Percentiles rank a stretch among this genome's conserved stretches.
phyloP scores from a whole-genome alignment of 1,140 invertebrate species.

The Phenacoccus solenopsis region DNA sequence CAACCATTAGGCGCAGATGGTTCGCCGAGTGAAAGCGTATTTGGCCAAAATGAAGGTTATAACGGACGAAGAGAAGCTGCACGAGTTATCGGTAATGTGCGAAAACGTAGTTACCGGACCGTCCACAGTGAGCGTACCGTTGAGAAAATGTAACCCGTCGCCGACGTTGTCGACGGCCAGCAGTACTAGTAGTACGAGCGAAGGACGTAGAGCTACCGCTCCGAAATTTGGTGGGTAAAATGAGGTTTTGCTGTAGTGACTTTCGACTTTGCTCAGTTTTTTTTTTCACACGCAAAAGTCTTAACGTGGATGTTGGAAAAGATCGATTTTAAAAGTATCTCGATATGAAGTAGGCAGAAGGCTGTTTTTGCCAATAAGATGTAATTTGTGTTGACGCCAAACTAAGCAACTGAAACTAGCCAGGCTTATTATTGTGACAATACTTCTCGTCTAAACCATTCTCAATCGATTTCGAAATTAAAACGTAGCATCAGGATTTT shows the following conservation, averaged over 20 bases:
- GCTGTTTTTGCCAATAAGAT: too few relatives aligned
- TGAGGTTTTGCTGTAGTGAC: not conserved
- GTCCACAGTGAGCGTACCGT: slow-evolving; percentile 37
- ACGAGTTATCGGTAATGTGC: slow-evolving; percentile 78
- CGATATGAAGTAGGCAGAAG: too few relatives aligned
- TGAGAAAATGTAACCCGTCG: slow-evolving; percentile 62
- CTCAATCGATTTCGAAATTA: too few relatives aligned
- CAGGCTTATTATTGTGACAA: too few relatives aligned
- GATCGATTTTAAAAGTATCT: too few relatives aligned
- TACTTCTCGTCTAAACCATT: too few relatives aligned
- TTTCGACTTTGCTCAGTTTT: not conserved
- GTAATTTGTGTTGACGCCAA: too few relatives aligned
- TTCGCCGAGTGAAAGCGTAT: slow-evolving; percentile 88
- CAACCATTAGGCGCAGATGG: slow-evolving; percentile 72
- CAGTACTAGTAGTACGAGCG: slow-evolving; percentile 74
- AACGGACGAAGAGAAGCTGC: slow-evolving; percentile 79
- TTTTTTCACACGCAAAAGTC: too few relatives aligned
- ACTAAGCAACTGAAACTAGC: too few relatives aligned
- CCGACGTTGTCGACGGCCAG: slow-evolving; percentile 80
- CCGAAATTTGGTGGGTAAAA: slow-evolving; percentile 49
- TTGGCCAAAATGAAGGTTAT: slow-evolving; percentile 82
- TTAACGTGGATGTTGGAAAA: too few relatives aligned
- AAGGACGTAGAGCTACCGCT: slow-evolving; percentile 48
- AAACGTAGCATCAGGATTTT: too few relatives aligned
- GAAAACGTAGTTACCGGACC: slow-evolving; percentile 57